Base-by-base conservation (phyloP, 1,140 invertebrate genomes). In the Cataglyphis hispanica region DNA sequence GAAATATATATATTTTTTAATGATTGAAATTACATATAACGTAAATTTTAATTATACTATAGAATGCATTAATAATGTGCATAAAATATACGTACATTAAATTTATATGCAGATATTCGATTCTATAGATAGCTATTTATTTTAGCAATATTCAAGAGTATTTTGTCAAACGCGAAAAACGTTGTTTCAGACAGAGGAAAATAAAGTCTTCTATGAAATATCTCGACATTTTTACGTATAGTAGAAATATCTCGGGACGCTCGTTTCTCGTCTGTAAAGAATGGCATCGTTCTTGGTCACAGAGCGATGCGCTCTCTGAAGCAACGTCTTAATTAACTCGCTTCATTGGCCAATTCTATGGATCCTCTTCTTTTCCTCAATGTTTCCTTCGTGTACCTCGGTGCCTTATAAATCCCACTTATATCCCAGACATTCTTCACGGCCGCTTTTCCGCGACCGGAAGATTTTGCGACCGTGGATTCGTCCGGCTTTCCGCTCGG, bases 251-350 rank as follows among this genome's bases (percentile, higher is more conserved):
- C 37, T 31, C 7, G 53, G 53, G 46, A 83, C 58, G 67, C 58
- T 83, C 25, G 25, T 61, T 58, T 83, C 78, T 46, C 53, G 66
- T 43, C 77, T n/a, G 67, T 3, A 2, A 27, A 74, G 46, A 60
- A 60, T 72, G 46, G 27, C 53, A 31, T 8, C 46, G 78, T 31
- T 83, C 37, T 74, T 56, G 78, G 78, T 61, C 78, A 81, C 37
- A 50, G 3, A 50, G 3, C 50, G 37, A 72, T 60, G 37, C 37
- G 78, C 67, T 60, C 76, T 46, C 40, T n/a, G 60, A 50, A 25
- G 27, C 2, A 66, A 72, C 37, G 63, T 69, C 91, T 93, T 93
- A 92, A 93, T 93, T 92, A 93, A 92, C 91, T 93, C 87, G 88
- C 72, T 86, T 90, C 84, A 86, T 78, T 74, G 74, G 89, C 72